Evolutionary conservation across 2,113 vertebrate species (phyloP), one percentile per base, ranked within the genome.

Genomic region (Tychaedon coryphoeus): DNA sequence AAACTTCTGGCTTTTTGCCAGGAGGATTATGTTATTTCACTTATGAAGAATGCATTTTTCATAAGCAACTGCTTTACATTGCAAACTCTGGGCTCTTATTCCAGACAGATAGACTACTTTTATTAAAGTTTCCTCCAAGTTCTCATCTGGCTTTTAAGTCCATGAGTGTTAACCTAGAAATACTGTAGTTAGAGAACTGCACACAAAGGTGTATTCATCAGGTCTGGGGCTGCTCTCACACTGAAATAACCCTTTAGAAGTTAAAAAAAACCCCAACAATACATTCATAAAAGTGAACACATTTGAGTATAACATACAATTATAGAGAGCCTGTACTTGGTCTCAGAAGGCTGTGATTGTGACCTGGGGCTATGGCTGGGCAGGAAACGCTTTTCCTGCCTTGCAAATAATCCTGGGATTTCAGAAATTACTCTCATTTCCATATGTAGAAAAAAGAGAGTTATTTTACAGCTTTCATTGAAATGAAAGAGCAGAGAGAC

Each of bases 11-110:
- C 43, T 61, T 81, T 60, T 77, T 1, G 11, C 79, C 96, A 69
- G 56, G 58, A 75, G 70, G 72, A 84, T 45, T 88, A 65, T 47
- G 42, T 47, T 91, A 31, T 67, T 95, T 92, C 73, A 51, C 48
- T 88, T 80, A 72, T 40, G 53, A 78, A 74, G 69, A 85, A 95
- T 90, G 60, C 7, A 74, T 90, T 95, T 94, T 95, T 92, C 94
- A 93, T 86, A 93, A 88, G 95, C 53, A 95, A 50, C 64, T 90
- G 56, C 62, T 96, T 94, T 96, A 95, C 94, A 90, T 94, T 95
- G 94, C 93, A 92, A 88, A 90, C 75, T 81, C 47, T 26, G 23
- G 17, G 47, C 34, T 89, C 38, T 70, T 76, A 83, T 73, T 93
- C 67, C 74, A 96, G 92, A 94, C 71, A 94, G 77, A 94, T 34